Evolutionary conservation across 30 jellyfish, hydroid and myxozoan species (phyloP), one percentile per base, ranked within the genome.

Genomic region (Cassiopea andromeda): DNA sequence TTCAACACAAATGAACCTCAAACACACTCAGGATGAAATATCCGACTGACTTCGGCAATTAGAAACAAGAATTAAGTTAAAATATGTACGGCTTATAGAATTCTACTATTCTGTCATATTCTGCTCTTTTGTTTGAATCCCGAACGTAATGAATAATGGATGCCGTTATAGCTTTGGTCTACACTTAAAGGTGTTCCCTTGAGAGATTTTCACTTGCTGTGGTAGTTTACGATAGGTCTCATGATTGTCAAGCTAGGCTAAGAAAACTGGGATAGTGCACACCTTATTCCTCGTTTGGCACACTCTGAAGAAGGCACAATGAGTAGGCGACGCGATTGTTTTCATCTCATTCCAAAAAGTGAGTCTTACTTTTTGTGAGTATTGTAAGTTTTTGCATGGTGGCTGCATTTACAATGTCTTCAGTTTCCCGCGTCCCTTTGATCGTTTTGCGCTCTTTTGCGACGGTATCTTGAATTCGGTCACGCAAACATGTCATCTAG

Each of bases 171-270:
- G 73, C 57, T 59, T 73, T 19, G 48, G 50, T 48, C 49, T 17
- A 66, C 46, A 12, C 60, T 18, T 14, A 58, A 80, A 64, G 79
- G 78, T 80, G 66, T 80, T 80, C 61, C 70, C 49, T 61, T 44
- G 66, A 59, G 61, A 80, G 89, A 66, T 81, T 66, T 81, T 8
- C 90, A 81, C 81, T 60, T 67, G 83, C 57, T 81, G 90, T 57
- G 90, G 68, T 44, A 80, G 45, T 64, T 17, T 46, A 49, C 81
- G 48, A 64, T 5, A 64, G 73, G 73, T 64, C 43, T 13, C 73
- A 4, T 2, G 6, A 2, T 64, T 27, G 38, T 64, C 43, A 5
- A 64, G 15, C 43, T 5, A 14, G 15, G 2, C 73, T 64, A 7
- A 27, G 43, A 4, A 17, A 5, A 64, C 73, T 58, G 14, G 68